Conservation (phyloP, 2,888 invertebrate species). For the Lasius fuliginosus region DNA sequence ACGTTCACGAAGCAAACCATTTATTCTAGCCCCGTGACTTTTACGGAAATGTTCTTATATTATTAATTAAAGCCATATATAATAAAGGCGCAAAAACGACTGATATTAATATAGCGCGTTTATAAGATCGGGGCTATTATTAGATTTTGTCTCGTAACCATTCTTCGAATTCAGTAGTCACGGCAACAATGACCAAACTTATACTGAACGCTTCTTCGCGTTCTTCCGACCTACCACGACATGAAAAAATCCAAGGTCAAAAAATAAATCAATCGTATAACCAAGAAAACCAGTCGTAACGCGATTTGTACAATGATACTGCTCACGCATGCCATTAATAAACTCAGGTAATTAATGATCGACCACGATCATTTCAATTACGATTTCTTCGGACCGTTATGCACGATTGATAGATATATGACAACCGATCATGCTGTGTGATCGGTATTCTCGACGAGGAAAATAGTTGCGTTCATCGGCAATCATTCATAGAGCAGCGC, state of each 20-base stretch:
- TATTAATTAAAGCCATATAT: background rate
- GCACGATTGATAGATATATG: conserved; percentile 57
- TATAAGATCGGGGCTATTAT: background rate
- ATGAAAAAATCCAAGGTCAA: conserved; percentile 72
- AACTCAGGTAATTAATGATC: conserved; percentile 72
- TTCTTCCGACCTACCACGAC: conserved; percentile 60
- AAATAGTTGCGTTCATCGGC: background rate
- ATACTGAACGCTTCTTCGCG: conserved; percentile 55
- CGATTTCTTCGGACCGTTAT: conserved; percentile 57
- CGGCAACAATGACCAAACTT: conserved; percentile 85
- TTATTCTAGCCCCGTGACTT: background rate
- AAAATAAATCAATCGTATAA: conserved; percentile 70
- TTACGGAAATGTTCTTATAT: background rate
- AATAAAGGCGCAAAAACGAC: background rate
- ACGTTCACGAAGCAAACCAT: background rate
- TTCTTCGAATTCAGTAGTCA: conserved; percentile 75
- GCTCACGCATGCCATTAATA: conserved; percentile 69
- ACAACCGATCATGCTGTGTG: conserved; percentile 66
- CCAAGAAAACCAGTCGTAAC: conserved; percentile 63
- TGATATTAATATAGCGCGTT: background rate
- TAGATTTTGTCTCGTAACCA: conserved; percentile 32
- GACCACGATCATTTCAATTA: conserved; percentile 63
- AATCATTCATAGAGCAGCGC: background rate
- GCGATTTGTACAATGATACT: conserved; percentile 70
- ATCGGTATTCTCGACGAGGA: conserved; percentile 57